Percentiles rank a stretch among this genome's conserved stretches.
These are phyloP conservation scores for Heptranchias perlo DNA, from an alignment of 2,113 vertebrate genomes.

Conservation along the genomic window DNA sequence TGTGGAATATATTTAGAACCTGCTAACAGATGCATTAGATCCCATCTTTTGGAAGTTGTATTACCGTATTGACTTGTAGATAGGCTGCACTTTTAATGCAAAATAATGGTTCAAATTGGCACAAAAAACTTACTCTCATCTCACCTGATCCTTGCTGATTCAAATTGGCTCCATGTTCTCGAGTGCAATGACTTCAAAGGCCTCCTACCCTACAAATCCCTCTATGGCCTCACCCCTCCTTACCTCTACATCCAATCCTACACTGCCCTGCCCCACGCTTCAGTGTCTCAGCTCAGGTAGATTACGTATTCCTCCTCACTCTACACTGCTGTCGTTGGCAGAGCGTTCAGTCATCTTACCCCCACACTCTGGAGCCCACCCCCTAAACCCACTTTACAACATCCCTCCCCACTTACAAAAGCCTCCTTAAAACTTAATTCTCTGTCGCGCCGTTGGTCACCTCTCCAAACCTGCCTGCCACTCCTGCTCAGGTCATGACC, in stretches of 20 bases:
- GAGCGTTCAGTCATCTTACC: neutral
- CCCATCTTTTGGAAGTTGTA: neutral
- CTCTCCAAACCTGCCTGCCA: neutral
- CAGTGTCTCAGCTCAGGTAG: neutral
- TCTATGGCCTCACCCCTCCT: too few species aligned
- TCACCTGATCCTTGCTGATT: neutral
- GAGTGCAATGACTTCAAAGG: neutral
- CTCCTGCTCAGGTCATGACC: neutral
- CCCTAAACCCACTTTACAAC: conserved; percentile 38
- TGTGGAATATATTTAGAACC: conserved; percentile 31
- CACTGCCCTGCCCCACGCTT: neutral
- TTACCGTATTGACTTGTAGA: neutral
- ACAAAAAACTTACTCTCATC: neutral
- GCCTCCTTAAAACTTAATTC: neutral
- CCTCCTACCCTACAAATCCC: neutral
- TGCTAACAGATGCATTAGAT: neutral
- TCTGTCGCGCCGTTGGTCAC: neutral
- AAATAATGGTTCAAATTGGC: neutral
- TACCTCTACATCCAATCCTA: too few species aligned
- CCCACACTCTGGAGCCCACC: neutral
- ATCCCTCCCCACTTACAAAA: neutral
- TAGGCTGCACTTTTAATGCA: neutral
- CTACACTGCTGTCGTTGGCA: neutral
- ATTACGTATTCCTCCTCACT: neutral
- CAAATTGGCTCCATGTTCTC: neutral